Evolutionary conservation across 1,140 invertebrate species (phyloP), one percentile per base, ranked within the genome.

Genomic region (Drosophila pallidifrons): DNA sequence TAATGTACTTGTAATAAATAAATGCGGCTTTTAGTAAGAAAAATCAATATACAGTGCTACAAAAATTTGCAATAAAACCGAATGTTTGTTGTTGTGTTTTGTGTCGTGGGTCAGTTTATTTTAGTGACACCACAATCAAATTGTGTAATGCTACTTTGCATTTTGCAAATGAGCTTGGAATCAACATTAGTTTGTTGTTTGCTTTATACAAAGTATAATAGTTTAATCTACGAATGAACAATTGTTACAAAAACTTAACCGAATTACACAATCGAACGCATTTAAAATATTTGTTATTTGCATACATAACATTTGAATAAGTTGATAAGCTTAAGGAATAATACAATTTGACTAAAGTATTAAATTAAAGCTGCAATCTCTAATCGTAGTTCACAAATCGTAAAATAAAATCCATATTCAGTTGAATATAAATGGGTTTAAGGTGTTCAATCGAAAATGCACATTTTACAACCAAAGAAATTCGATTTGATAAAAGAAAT

Each of bases 1-100:
- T 90, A 89, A 89, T 89, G 86, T 89, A 85, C 81, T 86, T 81
- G 81, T 90, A 89, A 90, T 89, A 90, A 90, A 89, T 89, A 89
- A 88, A 89, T 68, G 77, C 68, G 73, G 72, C 64, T 63, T 79
- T 88, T 79, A 77, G 49, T 58, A 51, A 30, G 16, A 54, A 35
- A 70, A 54, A 75, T 76, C 79, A 87, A 82, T 77, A 70, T 68
- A 57, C 66, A 15, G 51, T 28, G 16, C 47, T 54, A 41, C 32
- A 25, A 35, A 52, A 52, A 41, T 16, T n/a, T 41, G 16, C 41
- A 57, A 3, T 16, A 5, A 8, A 3, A 43, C 13, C 13, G 11
- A 55, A 11, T 52, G 15, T 57, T 57, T 35, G 11, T 65, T 65
- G 20, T 54, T 7, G 13, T 28, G 15, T 1, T 38, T 52, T 28